Evolutionary conservation across 2,797 vertebrate species (phyloP), one percentile per base, ranked within the genome.

Genomic region (Miichthys miiuy): DNA sequence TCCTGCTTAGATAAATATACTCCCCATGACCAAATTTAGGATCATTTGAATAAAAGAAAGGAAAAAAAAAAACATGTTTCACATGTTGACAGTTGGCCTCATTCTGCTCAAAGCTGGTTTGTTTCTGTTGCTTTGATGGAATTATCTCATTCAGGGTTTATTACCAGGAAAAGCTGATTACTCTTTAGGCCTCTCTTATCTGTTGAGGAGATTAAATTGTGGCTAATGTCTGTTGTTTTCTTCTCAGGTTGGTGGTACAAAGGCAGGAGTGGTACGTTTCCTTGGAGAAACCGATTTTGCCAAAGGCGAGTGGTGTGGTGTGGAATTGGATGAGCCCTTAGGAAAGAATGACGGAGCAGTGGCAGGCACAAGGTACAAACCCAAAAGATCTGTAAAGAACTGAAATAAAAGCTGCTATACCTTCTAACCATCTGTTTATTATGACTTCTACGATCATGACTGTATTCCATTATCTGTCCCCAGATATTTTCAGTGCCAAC

Each of bases 251-350:
- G 97, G 96, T n/a, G 98, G 98, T 66, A 97, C 97, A 1, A 99
- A 99, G 92, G 98, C 98, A 7, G 98, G 98, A 34, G 98, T 99
- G 0, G 97, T 99, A 23, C 97, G 98, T 48, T 99, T 99, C 77
- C 89, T 99, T 30, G 98, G 98, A 27, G 98, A 99, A 90, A 98
- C 98, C 0, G 98, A 99, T 91, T 99, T 99, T 87, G 98, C 98
- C 27, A 99, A 99, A 92, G 98, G 98, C 44, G 98, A 99, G 11
- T 99, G 98, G 98, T 99, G 98, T 62, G 98, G 98, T 0, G 98
- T 99, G 25, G 98, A 99, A 77, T 87, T 99, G 70, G 98, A 99
- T 25, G 98, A 99, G 27, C 98, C 98, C 3, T 92, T 99, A 34
- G 98, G 98, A 48, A 99, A 99, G 93, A 99, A 99, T 0, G 98